These are phyloP conservation scores for Percina caprodes DNA, from an alignment of 2,113 vertebrate genomes.

Conservation along the genomic window DNA sequence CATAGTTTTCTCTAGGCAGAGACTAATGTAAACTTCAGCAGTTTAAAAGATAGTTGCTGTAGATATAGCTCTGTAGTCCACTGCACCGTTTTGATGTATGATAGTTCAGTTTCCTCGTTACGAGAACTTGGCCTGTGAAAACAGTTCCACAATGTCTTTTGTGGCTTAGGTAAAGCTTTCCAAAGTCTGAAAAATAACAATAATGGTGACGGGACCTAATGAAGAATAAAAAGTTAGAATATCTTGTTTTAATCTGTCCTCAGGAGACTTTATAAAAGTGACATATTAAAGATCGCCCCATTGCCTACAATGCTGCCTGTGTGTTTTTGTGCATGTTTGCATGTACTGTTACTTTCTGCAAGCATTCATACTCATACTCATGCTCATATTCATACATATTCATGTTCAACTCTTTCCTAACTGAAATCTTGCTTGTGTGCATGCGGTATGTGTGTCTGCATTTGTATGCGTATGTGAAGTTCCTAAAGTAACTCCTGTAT, in stretches of 20 bases:
- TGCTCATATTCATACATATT: too few species aligned
- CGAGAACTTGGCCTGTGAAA: background rate
- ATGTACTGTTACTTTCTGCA: background rate
- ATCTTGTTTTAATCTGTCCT: background rate
- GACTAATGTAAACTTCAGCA: background rate
- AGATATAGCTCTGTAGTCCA: background rate
- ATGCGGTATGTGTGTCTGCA: background rate
- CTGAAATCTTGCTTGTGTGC: constrained; percentile 12
- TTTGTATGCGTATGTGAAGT: constrained; percentile 22
- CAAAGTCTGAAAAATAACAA: background rate
- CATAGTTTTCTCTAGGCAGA: background rate
- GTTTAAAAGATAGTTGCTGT: background rate
- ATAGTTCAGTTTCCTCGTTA: background rate
- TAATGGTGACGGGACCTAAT: background rate
- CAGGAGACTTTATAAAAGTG: constrained; percentile 1
- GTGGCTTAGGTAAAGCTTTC: background rate
- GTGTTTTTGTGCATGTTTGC: background rate
- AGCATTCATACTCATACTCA: too few species aligned
- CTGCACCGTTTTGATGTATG: background rate
- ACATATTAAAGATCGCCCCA: background rate
- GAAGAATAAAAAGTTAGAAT: background rate
- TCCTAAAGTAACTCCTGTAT: constrained; percentile 31
- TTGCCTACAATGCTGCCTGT: background rate
- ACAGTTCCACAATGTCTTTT: background rate
- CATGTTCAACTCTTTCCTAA: background rate